A percentile compares a stretch with the other conserved stretches of the same genome.
These are phyloP conservation scores for Macrophya alboannulata DNA, from an alignment of 2,888 invertebrate species.

Conservation along the genomic window DNA sequence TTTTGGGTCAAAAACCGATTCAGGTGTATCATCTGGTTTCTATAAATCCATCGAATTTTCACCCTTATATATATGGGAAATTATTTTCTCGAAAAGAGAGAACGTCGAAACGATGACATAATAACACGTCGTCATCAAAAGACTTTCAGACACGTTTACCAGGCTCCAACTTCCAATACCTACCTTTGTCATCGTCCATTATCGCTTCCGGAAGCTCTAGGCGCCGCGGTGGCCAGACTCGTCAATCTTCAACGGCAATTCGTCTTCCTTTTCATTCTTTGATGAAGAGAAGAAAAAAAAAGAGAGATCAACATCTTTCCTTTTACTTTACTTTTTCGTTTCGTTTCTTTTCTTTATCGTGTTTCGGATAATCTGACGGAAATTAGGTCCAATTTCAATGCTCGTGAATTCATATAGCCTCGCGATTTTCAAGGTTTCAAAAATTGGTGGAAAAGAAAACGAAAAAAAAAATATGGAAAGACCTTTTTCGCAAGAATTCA, in stretches of 20 bases:
- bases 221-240: constrained; percentile 7
- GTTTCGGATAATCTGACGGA: background rate
- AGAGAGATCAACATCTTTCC: background rate
- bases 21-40: no score
- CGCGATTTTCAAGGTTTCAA: background rate
- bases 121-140: constrained; percentile 30
- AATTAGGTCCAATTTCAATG: background rate
- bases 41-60: background rate
- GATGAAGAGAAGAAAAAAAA: background rate
- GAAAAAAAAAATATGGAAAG: background rate
- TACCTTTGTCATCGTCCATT: constrained; percentile 31
- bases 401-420: background rate
- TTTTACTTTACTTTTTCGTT: background rate
- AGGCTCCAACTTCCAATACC: constrained; percentile 11
- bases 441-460: background rate
- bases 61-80: background rate
- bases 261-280: constrained; percentile 17
- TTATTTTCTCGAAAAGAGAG: background rate
- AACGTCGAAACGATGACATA: background rate
- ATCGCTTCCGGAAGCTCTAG: background rate
- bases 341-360: background rate
- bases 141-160: constrained; percentile 15
- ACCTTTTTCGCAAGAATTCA: background rate
- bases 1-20: no score
- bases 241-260: constrained; percentile 17